phyloP scores from a whole-genome alignment of 2,888 invertebrate genomes.

The Diloba caeruleocephala region DNA sequence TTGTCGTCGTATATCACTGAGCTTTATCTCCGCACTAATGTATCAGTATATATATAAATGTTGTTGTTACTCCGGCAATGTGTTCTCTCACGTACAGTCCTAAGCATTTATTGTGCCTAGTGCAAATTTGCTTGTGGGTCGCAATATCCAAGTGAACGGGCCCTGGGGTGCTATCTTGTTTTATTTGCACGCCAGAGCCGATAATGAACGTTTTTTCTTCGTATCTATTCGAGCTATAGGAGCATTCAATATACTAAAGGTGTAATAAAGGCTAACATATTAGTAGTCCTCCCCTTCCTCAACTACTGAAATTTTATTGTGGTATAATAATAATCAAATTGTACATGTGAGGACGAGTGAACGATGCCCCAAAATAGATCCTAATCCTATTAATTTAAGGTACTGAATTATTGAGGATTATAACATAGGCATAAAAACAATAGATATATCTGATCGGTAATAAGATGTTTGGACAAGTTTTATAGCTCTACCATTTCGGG shows the following conservation, averaged over 20 bases:
- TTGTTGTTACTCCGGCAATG: slow-evolving; percentile 67
- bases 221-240: slow-evolving; percentile 72
- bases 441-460: slow-evolving; percentile 71
- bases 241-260: slow-evolving; percentile 80
- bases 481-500: slow-evolving; percentile 64
- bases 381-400: slow-evolving; percentile 53
- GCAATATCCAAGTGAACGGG: slow-evolving; percentile 84
- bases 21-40: slow-evolving; percentile 56
- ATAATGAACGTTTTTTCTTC: slow-evolving; percentile 85
- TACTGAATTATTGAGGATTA: slow-evolving; percentile 46
- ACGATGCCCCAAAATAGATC: slow-evolving; percentile 49
- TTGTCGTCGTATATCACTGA: slow-evolving; percentile 38
- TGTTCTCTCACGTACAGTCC: slow-evolving; percentile 75
- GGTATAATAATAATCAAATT: slow-evolving; percentile 68
- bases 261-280: slow-evolving; percentile 77
- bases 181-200: slow-evolving; percentile 81
- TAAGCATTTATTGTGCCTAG: slow-evolving; percentile 85
- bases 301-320: slow-evolving; percentile 70
- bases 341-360: slow-evolving; percentile 52
- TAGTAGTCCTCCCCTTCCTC: slow-evolving; percentile 59
- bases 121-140: slow-evolving; percentile 87
- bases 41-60: slow-evolving; percentile 67
- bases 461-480: slow-evolving; percentile 73
- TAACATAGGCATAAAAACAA: slow-evolving; percentile 70
- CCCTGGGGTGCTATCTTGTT: slow-evolving; percentile 83